Percentiles rank a stretch among this genome's conserved stretches.
Evolutionary conservation across 2,888 invertebrate species (phyloP).

Genomic region (Chymomyza procnemis): DNA sequence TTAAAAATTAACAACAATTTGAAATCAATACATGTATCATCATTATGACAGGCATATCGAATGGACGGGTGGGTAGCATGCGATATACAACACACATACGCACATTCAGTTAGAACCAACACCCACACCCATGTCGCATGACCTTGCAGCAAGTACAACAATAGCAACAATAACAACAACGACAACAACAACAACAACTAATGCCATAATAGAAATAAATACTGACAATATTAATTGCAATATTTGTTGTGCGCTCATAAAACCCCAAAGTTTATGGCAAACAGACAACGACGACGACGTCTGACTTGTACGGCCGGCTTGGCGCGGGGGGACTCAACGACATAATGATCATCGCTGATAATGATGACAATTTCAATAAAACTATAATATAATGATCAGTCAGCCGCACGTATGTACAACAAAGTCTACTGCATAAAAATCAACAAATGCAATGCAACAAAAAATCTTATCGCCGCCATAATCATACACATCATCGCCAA

Average conservation of each 20-base stretch:
- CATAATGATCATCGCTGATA: background rate
- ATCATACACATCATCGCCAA: background rate
- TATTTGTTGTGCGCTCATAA: conserved; percentile 36
- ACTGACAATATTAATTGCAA: conserved; percentile 55
- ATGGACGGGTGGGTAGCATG: too few species aligned
- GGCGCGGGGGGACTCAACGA: background rate
- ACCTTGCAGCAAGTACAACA: conserved; percentile 30
- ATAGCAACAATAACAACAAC: conserved; percentile 1
- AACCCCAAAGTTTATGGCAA: conserved; percentile 54
- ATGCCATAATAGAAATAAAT: conserved; percentile 35
- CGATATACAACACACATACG: conserved; percentile 45
- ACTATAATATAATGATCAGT: background rate
- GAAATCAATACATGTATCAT: background rate
- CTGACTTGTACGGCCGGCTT: background rate
- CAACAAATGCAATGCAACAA: background rate
- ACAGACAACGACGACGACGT: conserved; percentile 40
- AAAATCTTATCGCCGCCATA: background rate
- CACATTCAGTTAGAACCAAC: conserved; percentile 22
- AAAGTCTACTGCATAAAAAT: too few species aligned
- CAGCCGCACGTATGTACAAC: too few species aligned
- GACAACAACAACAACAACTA: background rate
- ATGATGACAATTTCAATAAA: background rate
- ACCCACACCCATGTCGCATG: conserved; percentile 12
- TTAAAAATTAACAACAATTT: background rate
- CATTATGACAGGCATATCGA: background rate